These are phyloP conservation scores for Himalopsyche japonica DNA, from an alignment of 2,888 invertebrate species.

Conservation along the genomic window DNA sequence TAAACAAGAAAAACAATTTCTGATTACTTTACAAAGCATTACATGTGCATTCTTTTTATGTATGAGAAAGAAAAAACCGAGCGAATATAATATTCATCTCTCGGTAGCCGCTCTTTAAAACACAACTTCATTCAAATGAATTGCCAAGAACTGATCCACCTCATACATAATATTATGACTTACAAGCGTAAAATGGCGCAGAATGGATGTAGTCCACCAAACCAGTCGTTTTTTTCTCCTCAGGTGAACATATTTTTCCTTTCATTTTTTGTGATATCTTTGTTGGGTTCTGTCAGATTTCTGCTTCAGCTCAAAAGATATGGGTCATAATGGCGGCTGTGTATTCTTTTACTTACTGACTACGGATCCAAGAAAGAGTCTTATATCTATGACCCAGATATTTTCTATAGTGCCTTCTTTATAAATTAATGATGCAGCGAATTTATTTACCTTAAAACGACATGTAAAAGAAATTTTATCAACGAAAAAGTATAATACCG, in stretches of 20 bases:
- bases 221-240: not conserved
- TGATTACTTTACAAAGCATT: no score
- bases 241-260: not conserved
- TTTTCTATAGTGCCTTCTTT: not conserved
- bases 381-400: not conserved
- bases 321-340: not conserved
- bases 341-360: not conserved
- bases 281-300: not conserved
- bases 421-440: not conserved
- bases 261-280: conserved; percentile 1
- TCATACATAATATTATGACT: conserved; percentile 20
- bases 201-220: not conserved
- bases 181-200: not conserved
- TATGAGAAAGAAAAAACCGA: no score
- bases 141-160: conserved; percentile 18
- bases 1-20: no score
- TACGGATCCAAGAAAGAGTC: not conserved
- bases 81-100: not conserved
- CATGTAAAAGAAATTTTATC: no score
- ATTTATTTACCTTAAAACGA: not conserved
- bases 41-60: no score
- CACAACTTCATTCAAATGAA: conserved; percentile 25
- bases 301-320: not conserved
- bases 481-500: no score
- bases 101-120: not conserved